These are phyloP conservation scores for Parauchenoglanis ngamensis DNA, from an alignment of 2,797 vertebrate species.

Conservation along the genomic window DNA sequence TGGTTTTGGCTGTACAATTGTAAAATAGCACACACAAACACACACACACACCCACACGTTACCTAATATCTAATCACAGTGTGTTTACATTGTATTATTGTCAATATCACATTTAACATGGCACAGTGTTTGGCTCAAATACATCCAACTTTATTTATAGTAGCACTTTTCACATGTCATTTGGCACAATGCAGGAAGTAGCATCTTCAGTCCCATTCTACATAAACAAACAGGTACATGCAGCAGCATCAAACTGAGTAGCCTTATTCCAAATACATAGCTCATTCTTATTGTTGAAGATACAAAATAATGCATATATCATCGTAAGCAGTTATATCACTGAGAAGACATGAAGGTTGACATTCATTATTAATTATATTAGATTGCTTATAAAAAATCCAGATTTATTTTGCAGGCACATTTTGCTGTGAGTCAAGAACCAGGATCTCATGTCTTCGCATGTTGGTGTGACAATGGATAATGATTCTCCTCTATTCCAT, in stretches of 20 bases:
- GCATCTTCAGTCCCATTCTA: conserved; percentile 12
- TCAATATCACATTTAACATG: not conserved
- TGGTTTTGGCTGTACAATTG: not conserved
- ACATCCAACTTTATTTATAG: conserved; percentile 44
- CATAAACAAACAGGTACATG: conserved; percentile 22
- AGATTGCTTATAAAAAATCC: not conserved
- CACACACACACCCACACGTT: not conserved
- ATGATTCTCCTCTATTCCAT: not conserved
- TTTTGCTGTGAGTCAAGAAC: conserved; percentile 7
- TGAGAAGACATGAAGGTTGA: not conserved
- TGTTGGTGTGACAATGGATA: not conserved
- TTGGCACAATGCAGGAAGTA: conserved; percentile 44
- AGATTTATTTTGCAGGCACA: conserved; percentile 13
- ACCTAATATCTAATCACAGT: not conserved
- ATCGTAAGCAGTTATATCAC: conserved; percentile 7
- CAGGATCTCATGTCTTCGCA: not conserved
- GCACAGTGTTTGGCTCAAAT: not conserved
- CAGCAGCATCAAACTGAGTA: not conserved
- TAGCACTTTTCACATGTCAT: conserved; percentile 30
- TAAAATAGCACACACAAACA: not conserved
- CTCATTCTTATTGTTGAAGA: conserved; percentile 1
- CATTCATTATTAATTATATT: conserved; percentile 21
- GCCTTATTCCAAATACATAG: conserved; percentile 2
- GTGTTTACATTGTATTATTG: not conserved
- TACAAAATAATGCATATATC: conserved; percentile 37